Evolutionary conservation across 2,113 vertebrate species (phyloP).

Genomic region (Nothocercus nigrocapillus): DNA sequence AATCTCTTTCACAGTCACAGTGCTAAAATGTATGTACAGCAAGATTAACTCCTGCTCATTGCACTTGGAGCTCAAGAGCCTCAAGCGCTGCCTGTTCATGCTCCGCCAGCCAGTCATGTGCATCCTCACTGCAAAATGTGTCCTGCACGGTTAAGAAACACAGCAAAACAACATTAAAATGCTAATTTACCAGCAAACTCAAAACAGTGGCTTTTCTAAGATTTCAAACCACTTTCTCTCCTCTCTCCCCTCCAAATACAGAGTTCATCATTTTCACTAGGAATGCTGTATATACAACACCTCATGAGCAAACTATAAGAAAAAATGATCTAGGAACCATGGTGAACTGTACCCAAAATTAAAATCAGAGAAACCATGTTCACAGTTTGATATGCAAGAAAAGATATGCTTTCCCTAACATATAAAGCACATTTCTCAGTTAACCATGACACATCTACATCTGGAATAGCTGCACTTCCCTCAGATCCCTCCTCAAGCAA

Average conservation of each 20-base stretch:
- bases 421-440: background rate
- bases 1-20: background rate
- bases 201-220: background rate
- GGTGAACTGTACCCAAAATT: background rate
- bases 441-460: background rate
- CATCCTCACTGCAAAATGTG: background rate
- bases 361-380: background rate
- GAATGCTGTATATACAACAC: background rate
- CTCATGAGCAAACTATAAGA: background rate
- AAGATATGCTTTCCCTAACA: background rate
- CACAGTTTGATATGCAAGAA: accelerated
- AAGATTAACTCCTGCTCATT: background rate
- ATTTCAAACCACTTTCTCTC: background rate
- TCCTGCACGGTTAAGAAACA: background rate
- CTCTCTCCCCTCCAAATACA: background rate
- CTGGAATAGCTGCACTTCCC: background rate
- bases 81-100: background rate
- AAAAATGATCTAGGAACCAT: background rate
- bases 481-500: accelerated
- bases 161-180: background rate
- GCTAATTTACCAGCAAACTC: background rate
- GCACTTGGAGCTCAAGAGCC: background rate
- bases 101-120: background rate
- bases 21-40: background rate
- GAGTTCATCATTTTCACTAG: background rate